Base-by-base conservation (phyloP, 1,140 invertebrate species). In the Conus betulinus region DNA sequence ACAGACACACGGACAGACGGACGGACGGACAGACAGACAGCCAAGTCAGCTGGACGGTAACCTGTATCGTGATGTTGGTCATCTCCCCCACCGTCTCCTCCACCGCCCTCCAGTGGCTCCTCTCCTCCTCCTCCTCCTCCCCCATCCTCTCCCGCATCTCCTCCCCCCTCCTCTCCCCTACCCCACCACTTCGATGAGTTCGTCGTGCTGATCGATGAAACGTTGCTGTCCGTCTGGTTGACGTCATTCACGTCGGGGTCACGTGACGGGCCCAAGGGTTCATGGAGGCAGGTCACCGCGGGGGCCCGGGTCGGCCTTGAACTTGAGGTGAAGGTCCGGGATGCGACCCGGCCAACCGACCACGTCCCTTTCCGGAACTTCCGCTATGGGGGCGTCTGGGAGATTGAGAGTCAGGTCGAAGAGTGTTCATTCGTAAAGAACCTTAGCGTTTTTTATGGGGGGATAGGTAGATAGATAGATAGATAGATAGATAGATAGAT, bases 331-430 rank as follows among this genome's bases (percentile, higher is more conserved):
- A 15, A 76, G 74, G 39, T 79, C 27, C 17, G 74, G 52, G 82
- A 85, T 55, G n/a, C 57, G n/a, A 6, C 74, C 76, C 8, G 84
- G 52, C 74, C 71, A 79, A 0, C n/a, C 67, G 23, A 78, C 67
- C 87, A 78, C 83, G 20, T 55, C 52, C 52, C 25, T 20, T 23
- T 51, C 55, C 0, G 60, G 13, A 15, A 78, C 27, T n/a, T 53
- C 74, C 2, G 85, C 85, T 20, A 87, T 78, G 20, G 85, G 85
- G 52, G 85, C 85, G 51, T 87, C 85, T 87, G 84, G 25, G 17
- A 78, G 8, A 78, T 25, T 39, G 7, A 78, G 25, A 78, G 25
- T 39, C 76, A 78, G 25, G 39, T 39, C 39, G 39, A 39, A 39
- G 39, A 39, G 39, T 39, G 39, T 39, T 39, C 39, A 39, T 39